Percentiles rank a stretch among this genome's conserved stretches.
These are phyloP conservation scores for Podarcis muralis DNA, from an alignment of 2,113 vertebrate genomes.

Conservation along the genomic window DNA sequence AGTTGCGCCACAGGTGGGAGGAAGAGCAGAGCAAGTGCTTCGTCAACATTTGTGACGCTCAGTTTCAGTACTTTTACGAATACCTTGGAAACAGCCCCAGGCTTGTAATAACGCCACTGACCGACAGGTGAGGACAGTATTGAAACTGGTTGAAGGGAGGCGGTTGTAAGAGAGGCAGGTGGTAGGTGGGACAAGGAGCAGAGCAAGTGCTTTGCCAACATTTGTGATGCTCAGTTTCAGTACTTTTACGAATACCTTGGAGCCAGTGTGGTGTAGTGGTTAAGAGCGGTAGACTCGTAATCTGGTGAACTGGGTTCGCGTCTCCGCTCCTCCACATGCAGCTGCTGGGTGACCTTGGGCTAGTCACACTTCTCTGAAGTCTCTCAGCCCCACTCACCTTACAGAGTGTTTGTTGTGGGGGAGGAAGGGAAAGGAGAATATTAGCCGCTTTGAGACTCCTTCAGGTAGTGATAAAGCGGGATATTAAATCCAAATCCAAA, in stretches of 20 bases:
- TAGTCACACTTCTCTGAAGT: no score
- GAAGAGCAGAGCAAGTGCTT: conserved; percentile 78
- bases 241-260: conserved; percentile 85
- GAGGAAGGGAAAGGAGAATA: no score
- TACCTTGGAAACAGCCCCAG: conserved; percentile 84
- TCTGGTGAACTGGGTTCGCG: no score
- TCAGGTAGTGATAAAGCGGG: no score
- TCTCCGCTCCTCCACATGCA: no score
- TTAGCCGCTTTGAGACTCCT: no score
- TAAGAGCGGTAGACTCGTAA: no score
- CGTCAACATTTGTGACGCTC: conserved; percentile 84
- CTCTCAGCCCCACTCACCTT: no score
- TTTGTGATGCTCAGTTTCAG: conserved; percentile 85
- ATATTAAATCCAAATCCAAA: conserved; percentile 46
- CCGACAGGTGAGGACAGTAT: conserved; percentile 74
- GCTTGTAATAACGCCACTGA: conserved; percentile 84
- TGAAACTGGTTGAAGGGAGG: not conserved
- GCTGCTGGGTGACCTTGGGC: no score
- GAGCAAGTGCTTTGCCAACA: conserved; percentile 80
- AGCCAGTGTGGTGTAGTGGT: no score
- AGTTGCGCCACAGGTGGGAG: conserved; percentile 82
- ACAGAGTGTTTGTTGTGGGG: no score
- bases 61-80: conserved; percentile 85
- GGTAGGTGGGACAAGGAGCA: conserved; percentile 77
- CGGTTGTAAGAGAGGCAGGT: not conserved